phyloP scores from a whole-genome alignment of 1,140 invertebrate genomes.

The Cyclina sinensis region DNA sequence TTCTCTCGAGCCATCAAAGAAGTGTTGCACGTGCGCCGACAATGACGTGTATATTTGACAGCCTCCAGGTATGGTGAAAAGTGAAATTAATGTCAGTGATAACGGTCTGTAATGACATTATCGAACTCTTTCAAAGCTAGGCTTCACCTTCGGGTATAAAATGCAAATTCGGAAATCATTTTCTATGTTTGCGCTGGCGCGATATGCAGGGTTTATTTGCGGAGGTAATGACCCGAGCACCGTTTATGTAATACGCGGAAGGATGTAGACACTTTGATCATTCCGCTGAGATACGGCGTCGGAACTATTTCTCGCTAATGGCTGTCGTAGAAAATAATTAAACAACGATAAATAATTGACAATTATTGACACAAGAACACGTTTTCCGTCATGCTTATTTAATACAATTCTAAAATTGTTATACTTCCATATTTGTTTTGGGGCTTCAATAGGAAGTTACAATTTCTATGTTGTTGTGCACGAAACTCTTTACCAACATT shows the following conservation, averaged over 20 bases:
- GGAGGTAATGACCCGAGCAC: slow-evolving; percentile 31
- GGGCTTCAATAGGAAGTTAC: too few species aligned
- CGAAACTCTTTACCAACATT: too few species aligned
- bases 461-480: too few species aligned
- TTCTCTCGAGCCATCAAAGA: slow-evolving; percentile 39
- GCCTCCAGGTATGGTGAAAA: slow-evolving; percentile 25
- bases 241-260: slow-evolving; percentile 28
- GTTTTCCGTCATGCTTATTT: neutral
- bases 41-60: slow-evolving; percentile 31
- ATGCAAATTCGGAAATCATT: slow-evolving; percentile 51
- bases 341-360: neutral
- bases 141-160: slow-evolving; percentile 40
- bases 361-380: neutral
- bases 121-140: slow-evolving; percentile 7
- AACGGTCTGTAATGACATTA: neutral
- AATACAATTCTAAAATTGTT: neutral
- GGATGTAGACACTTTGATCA: slow-evolving; percentile 24
- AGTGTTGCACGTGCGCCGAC: slow-evolving; percentile 20
- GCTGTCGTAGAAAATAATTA: slow-evolving; percentile 37
- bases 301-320: slow-evolving; percentile 42
- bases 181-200: neutral
- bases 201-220: slow-evolving; percentile 32
- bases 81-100: slow-evolving; percentile 45
- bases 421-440: too few species aligned
- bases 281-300: neutral